Evolutionary conservation across 1,140 invertebrate genomes (phyloP).

Genomic region (Sinonovacula constricta): DNA sequence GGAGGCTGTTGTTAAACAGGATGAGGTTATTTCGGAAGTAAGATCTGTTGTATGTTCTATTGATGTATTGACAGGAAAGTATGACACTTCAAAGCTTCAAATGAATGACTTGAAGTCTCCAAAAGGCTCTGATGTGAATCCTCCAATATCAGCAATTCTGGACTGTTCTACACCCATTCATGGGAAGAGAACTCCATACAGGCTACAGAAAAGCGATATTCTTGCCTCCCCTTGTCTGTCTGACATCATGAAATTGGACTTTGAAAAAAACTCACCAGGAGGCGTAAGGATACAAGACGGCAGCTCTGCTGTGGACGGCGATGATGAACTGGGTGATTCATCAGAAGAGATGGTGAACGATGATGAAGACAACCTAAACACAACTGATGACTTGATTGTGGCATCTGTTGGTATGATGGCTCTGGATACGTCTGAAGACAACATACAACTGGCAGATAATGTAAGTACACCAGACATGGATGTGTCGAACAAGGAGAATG

Average conservation of each 20-base stretch:
- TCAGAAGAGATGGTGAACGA: not conserved
- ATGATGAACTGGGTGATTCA: constrained; percentile 18
- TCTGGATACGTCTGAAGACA: not conserved
- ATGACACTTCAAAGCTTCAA: too few relatives aligned
- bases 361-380: constrained; percentile 30
- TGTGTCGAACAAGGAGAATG: not conserved
- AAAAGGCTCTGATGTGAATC: too few relatives aligned
- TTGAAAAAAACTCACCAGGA: constrained; percentile 18
- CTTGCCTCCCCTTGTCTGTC: constrained; percentile 41
- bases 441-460: not conserved
- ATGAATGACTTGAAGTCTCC: too few relatives aligned
- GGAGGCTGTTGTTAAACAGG: too few relatives aligned
- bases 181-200: too few relatives aligned
- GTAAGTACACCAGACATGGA: too few relatives aligned
- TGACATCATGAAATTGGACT: constrained; percentile 36
- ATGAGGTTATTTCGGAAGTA: too few relatives aligned
- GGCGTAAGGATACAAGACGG: not conserved
- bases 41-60: constrained; percentile 20
- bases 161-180: constrained; percentile 34
- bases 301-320: constrained; percentile 34
- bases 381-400: constrained; percentile 42
- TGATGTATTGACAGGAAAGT: constrained; percentile 16
- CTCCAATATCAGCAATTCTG: too few relatives aligned
- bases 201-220: constrained; percentile 26
- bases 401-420: constrained; percentile 19